Conservation (phyloP, 1,140 invertebrate species). For the Heliconius nattereri region DNA sequence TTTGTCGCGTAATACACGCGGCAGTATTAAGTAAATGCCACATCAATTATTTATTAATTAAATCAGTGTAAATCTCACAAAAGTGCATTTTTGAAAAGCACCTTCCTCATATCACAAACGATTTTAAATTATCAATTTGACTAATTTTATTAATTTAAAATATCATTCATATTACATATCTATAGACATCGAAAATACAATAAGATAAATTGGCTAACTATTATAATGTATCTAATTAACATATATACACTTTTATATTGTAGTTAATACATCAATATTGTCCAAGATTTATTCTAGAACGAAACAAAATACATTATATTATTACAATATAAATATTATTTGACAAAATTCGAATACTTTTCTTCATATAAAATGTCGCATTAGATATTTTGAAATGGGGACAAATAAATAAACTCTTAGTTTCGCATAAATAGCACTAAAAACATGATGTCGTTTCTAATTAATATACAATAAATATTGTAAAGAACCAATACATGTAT, state of each 20-base stretch:
- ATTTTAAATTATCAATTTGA: slow-evolving; percentile 24
- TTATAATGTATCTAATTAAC: slow-evolving; percentile 24
- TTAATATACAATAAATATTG: slow-evolving; percentile 32
- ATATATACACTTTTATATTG: slow-evolving; percentile 28
- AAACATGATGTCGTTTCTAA: neutral
- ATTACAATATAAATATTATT: slow-evolving; percentile 22
- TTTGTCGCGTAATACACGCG: slow-evolving; percentile 14
- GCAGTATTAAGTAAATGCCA: slow-evolving; percentile 45
- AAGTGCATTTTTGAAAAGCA: slow-evolving; percentile 30
- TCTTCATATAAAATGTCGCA: slow-evolving; percentile 1
- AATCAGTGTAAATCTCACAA: slow-evolving; percentile 34
- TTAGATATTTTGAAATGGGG: slow-evolving; percentile 20
- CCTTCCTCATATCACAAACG: slow-evolving; percentile 39
- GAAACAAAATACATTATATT: slow-evolving; percentile 6
- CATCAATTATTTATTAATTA: slow-evolving; percentile 16
- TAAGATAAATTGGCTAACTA: slow-evolving; percentile 38
- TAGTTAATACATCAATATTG: slow-evolving; percentile 6
- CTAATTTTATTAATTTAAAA: slow-evolving; percentile 21
- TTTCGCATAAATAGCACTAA: slow-evolving; percentile 18
- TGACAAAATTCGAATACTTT: slow-evolving; percentile 20
- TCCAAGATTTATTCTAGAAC: slow-evolving; percentile 7
- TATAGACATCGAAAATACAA: slow-evolving; percentile 26
- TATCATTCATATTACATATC: slow-evolving; percentile 5
- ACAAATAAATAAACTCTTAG: slow-evolving; percentile 25
- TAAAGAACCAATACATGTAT: slow-evolving; percentile 37